Base-by-base conservation (phyloP, 2,888 invertebrate genomes). In the Orthosia cruda region DNA sequence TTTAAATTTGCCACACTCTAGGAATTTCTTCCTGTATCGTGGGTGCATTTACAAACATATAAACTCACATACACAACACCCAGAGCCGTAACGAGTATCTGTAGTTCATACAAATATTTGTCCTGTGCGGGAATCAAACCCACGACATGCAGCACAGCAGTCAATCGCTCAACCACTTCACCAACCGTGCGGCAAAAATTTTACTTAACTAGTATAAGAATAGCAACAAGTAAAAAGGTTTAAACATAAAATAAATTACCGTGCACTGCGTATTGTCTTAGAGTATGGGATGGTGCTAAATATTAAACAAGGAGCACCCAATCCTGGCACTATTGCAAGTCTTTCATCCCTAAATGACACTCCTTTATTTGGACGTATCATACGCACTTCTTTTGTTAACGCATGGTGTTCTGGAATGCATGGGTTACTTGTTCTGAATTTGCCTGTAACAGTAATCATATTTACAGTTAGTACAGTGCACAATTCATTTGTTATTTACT, bases 281-380 rank as follows among this genome's bases (percentile, higher is more conserved):
- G 97, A 98, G 92, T 98, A 99, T 52, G 99, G 99, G 91, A 99
- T 97, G 71, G 98, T 97, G 55, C 99, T 99, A 93, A 98, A 99
- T 79, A 99, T 97, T 87, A 98, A 97, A 95, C 99, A 98, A 52
- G 99, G 99, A 74, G 98, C 97, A 89, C 98, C 98, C 88, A 97
- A 97, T 11, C 97, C 96, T 67, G 98, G 98, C 55, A 98, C 98
- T 94, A 99, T 97, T 74, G 98, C 98, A 83, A 99, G 97, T 89
- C 99, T 97, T 91, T 98, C 98, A 93, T 98, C 98, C 91, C 97
- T 97, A 89, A 98, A 98, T 86, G 97, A 97, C 80, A 98, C 97
- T 80, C 97, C 97, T 93, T 97, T 98, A 45, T 97, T 95, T 20
- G 97, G 97, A 80, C 97, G 97, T 75, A 98, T 92, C 80, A 98